phyloP scores from a whole-genome alignment of 1,140 invertebrate species.

The Diachasma alloeum region DNA sequence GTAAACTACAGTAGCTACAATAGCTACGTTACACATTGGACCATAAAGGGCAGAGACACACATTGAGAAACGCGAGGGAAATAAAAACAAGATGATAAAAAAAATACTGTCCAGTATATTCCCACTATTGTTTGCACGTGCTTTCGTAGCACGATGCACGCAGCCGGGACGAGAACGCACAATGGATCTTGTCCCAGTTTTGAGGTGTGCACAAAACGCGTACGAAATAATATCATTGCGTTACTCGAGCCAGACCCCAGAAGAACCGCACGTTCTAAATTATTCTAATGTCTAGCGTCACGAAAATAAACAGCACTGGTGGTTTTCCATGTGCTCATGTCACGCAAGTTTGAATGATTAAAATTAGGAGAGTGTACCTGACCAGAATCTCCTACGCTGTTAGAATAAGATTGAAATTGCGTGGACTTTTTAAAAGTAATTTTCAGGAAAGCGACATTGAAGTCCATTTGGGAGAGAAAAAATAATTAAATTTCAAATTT shows the following conservation, averaged over 20 bases:
- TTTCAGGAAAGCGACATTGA: neutral
- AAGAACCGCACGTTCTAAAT: neutral
- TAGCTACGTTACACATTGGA: neutral
- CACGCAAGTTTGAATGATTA: neutral
- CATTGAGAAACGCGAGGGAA: neutral
- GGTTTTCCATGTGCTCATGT: neutral
- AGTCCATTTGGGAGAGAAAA: neutral
- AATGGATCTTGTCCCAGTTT: constrained; percentile 33
- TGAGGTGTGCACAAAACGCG: constrained; percentile 4
- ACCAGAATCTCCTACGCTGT: neutral
- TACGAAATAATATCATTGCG: neutral
- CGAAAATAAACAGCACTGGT: neutral
- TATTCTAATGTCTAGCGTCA: neutral
- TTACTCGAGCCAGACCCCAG: neutral
- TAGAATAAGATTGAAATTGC: neutral
- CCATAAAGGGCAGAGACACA: neutral
- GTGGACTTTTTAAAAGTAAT: neutral
- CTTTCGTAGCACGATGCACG: constrained; percentile 4
- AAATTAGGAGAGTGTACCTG: neutral
- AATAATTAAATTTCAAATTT: neutral
- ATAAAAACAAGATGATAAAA: neutral
- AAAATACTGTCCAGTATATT: constrained; percentile 25
- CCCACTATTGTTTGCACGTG: constrained; percentile 37
- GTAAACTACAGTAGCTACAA: neutral
- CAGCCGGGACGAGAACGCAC: constrained; percentile 21